Conservation (phyloP, 2,888 invertebrate species). For the Isotomurus palustris region DNA sequence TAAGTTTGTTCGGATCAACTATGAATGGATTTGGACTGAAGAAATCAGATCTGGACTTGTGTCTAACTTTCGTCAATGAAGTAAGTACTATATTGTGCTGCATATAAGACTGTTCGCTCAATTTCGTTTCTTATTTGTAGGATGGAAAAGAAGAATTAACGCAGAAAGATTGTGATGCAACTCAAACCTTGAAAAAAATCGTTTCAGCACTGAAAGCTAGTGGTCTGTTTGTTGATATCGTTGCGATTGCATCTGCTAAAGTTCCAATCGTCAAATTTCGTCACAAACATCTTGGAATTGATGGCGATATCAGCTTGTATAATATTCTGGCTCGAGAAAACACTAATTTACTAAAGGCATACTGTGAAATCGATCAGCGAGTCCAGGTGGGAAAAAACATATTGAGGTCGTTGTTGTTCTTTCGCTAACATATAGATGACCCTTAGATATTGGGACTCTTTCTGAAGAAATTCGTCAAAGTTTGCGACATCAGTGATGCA, state of each 20-base stretch:
- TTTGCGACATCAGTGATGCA: conserved; percentile 59
- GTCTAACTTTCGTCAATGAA: conserved; percentile 58
- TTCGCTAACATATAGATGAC: background rate
- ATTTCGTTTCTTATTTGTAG: too few species aligned
- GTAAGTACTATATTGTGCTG: too few species aligned
- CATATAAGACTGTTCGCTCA: too few species aligned
- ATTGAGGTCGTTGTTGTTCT: background rate
- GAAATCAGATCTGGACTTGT: conserved; percentile 58
- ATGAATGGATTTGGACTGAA: conserved; percentile 58
- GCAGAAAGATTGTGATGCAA: too few species aligned
- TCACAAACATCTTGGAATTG: conserved; percentile 50
- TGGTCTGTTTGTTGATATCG: conserved; percentile 33
- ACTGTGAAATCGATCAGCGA: conserved; percentile 54
- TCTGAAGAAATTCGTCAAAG: conserved; percentile 57
- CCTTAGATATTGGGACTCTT: conserved; percentile 53
- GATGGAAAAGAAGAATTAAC: too few species aligned
- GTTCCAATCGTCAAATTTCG: conserved; percentile 61
- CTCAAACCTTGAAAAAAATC: too few species aligned
- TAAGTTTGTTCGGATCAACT: conserved; percentile 58
- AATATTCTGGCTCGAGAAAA: conserved; percentile 58
- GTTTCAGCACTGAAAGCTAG: conserved; percentile 31
- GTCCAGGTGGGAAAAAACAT: conserved; percentile 49
- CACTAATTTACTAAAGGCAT: conserved; percentile 54
- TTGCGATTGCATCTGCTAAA: conserved; percentile 57
- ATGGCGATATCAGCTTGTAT: conserved; percentile 60